Conservation (phyloP, 2,797 vertebrate genomes). For the Peromyscus aztecus region DNA sequence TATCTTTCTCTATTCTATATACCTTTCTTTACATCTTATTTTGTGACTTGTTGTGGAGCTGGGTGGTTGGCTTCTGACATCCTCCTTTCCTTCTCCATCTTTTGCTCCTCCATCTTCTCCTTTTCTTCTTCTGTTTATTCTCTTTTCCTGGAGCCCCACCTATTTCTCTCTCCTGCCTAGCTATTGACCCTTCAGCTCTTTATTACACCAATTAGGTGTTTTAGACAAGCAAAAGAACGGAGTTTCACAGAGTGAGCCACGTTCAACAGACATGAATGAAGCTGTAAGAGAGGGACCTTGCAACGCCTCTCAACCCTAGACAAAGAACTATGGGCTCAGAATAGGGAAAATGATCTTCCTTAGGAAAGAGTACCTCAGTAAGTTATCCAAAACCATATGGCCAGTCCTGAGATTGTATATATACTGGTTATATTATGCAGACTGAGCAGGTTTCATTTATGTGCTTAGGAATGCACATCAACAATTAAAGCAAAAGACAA, state of each 20-base stretch:
- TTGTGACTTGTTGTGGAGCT: no score
- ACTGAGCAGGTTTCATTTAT: not conserved
- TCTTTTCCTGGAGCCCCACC: not conserved
- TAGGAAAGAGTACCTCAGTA: not conserved
- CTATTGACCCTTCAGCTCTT: not conserved
- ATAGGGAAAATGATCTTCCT: not conserved
- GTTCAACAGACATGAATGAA: not conserved
- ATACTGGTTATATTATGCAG: not conserved
- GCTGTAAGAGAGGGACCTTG: not conserved
- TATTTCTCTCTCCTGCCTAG: not conserved
- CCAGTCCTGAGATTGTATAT: not conserved
- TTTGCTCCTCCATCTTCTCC: not conserved
- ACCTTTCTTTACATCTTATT: no score
- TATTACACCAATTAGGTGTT: not conserved
- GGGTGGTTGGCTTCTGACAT: no score
- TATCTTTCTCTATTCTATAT: no score
- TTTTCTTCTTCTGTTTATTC: not conserved
- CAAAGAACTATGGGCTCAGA: not conserved
- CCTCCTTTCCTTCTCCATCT: not conserved
- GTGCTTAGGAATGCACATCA: not conserved
- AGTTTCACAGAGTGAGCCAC: not conserved
- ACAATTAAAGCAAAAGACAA: not conserved
- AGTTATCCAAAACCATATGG: not conserved
- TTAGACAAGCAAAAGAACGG: not conserved
- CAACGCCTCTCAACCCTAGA: not conserved